Percentiles rank a stretch among this genome's conserved stretches.
Conservation (phyloP, 1,140 invertebrate genomes). For the Zophobas atratus region DNA sequence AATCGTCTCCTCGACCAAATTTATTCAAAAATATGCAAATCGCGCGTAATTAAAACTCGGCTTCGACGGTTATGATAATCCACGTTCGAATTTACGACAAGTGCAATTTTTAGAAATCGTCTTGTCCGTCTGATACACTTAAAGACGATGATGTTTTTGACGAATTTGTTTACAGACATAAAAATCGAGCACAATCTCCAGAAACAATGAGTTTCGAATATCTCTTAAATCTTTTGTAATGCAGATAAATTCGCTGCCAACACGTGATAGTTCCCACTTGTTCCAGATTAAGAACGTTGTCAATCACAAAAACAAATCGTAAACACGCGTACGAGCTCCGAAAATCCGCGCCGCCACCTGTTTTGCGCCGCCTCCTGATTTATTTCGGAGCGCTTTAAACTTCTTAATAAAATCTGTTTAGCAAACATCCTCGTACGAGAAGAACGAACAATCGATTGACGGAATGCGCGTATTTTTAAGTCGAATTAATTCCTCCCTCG, state of each 20-base stretch:
- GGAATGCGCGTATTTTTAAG: constrained; percentile 21
- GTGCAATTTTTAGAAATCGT: too few species aligned
- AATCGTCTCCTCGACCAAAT: not conserved
- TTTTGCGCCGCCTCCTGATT: not conserved
- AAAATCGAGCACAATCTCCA: constrained; percentile 12
- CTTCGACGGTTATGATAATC: too few species aligned
- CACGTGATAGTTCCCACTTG: constrained; percentile 4
- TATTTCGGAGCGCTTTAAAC: constrained; percentile 1
- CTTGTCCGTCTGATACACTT: not conserved
- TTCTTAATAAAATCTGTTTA: constrained; percentile 33
- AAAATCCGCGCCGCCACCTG: constrained; percentile 12
- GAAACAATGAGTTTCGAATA: constrained; percentile 21
- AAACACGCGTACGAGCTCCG: not conserved
- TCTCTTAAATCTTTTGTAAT: constrained; percentile 24
- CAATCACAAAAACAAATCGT: constrained; percentile 13
- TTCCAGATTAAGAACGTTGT: constrained; percentile 8
- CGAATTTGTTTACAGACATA: not conserved
- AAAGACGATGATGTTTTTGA: not conserved
- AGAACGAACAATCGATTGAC: constrained; percentile 5
- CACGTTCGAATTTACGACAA: too few species aligned
- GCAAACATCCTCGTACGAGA: constrained; percentile 3
- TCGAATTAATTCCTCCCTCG: constrained; percentile 7
- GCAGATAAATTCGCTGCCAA: not conserved
- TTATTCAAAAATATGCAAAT: not conserved
- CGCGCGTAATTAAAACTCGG: too few species aligned